These are phyloP conservation scores for Himalopsyche kuldschensis DNA, from an alignment of 2,888 invertebrate species.

Conservation along the genomic window DNA sequence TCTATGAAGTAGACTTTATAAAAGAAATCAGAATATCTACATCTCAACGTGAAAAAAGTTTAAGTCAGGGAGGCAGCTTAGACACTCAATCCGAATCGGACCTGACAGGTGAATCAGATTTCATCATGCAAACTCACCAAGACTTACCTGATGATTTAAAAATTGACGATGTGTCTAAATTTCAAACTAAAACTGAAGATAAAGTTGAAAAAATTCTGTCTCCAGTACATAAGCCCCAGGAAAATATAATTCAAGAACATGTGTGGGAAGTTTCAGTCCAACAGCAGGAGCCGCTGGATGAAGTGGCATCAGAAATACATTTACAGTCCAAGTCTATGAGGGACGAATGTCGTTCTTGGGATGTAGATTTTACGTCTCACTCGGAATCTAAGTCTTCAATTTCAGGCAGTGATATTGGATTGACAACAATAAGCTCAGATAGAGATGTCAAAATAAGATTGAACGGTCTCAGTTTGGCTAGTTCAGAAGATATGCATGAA, in stretches of 20 bases:
- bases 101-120: slow-evolving; percentile 55
- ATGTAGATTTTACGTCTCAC: slow-evolving; percentile 30
- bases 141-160: slow-evolving; percentile 33
- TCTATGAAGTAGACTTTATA: slow-evolving; percentile 58
- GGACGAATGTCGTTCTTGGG: slow-evolving; percentile 33
- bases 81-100: slow-evolving; percentile 62
- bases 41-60: slow-evolving; percentile 53
- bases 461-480: slow-evolving; percentile 28
- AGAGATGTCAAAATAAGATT: slow-evolving; percentile 34
- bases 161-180: slow-evolving; percentile 37
- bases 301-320: slow-evolving; percentile 33
- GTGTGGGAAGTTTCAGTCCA: slow-evolving; percentile 55
- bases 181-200: slow-evolving; percentile 47
- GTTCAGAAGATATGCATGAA: slow-evolving; percentile 35
- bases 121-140: slow-evolving; percentile 24
- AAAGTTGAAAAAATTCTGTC: slow-evolving; percentile 48
- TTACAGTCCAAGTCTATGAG: slow-evolving; percentile 21
- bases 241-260: slow-evolving; percentile 53
- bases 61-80: slow-evolving; percentile 60
- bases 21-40: slow-evolving; percentile 60
- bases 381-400: slow-evolving; percentile 35
- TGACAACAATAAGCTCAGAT: slow-evolving; percentile 33
- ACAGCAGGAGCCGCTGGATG: slow-evolving; percentile 51
- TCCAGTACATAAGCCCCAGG: slow-evolving; percentile 54
- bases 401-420: slow-evolving; percentile 32